Evolutionary conservation across 2,113 vertebrate genomes (phyloP).

Genomic region (Odobenus rosmarus): DNA sequence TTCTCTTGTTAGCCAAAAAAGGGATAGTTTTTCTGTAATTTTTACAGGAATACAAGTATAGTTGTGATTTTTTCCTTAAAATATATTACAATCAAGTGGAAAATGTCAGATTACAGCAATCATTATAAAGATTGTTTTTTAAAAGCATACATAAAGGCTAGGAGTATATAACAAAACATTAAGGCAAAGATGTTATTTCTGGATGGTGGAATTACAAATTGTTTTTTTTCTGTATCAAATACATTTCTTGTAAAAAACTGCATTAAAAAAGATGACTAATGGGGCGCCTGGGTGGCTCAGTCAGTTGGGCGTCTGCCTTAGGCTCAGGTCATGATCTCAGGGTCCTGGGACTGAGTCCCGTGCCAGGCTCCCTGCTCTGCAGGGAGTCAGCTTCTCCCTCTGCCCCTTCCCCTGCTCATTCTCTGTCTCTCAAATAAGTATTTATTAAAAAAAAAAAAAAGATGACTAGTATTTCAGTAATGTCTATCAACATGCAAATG

Average conservation of each 20-base stretch:
- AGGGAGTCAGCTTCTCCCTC: too few relatives aligned
- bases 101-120: background rate
- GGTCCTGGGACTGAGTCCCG: too few relatives aligned
- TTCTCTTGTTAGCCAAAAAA: background rate
- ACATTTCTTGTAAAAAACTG: background rate
- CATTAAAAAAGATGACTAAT: background rate
- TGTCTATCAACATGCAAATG: background rate
- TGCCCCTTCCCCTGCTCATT: too few relatives aligned
- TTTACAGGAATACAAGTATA: background rate
- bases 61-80: constrained; percentile 19
- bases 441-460: background rate
- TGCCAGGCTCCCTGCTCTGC: too few relatives aligned
- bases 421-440: too few relatives aligned
- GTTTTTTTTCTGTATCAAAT: background rate
- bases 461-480: background rate
- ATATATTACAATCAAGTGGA: background rate
- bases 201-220: background rate
- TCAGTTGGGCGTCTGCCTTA: too few relatives aligned
- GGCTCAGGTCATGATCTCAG: too few relatives aligned
- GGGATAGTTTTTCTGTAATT: constrained; percentile 10
- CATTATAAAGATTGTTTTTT: background rate
- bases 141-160: background rate
- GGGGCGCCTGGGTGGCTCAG: too few relatives aligned
- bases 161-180: background rate
- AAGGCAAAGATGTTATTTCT: background rate